phyloP scores from a whole-genome alignment of 2,888 invertebrate genomes.

The Noctua janthina region DNA sequence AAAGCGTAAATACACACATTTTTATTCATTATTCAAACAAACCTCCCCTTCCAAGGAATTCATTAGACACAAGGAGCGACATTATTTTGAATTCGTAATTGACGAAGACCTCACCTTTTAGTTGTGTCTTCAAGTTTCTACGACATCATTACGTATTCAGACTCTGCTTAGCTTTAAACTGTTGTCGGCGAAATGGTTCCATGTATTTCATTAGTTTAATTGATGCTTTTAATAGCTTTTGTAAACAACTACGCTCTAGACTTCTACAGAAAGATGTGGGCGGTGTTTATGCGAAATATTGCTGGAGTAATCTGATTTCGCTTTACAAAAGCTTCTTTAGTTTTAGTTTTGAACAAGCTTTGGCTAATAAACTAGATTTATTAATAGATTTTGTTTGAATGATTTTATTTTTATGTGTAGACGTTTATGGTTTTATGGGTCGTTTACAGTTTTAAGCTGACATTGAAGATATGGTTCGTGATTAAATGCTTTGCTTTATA shows the following conservation, averaged over 20 bases:
- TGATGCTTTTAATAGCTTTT: constrained; percentile 52
- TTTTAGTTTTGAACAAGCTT: constrained; percentile 20
- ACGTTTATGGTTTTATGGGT: constrained; percentile 35
- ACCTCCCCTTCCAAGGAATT: constrained; percentile 37
- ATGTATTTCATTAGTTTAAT: constrained; percentile 63
- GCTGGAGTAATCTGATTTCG: constrained; percentile 27
- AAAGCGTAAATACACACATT: constrained; percentile 32
- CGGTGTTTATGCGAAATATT: constrained; percentile 38
- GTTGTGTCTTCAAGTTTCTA: constrained; percentile 54
- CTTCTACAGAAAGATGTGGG: constrained; percentile 37
- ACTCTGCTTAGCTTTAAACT: constrained; percentile 55
- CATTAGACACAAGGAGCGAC: constrained; percentile 38
- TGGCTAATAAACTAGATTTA: constrained; percentile 40
- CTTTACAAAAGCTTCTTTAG: constrained; percentile 22
- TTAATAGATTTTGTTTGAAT: constrained; percentile 36
- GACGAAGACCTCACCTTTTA: constrained; percentile 50
- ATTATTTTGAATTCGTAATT: constrained; percentile 60
- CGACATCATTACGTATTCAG: constrained; percentile 62
- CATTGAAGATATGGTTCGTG: constrained; percentile 17
- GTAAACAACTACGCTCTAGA: constrained; percentile 38
- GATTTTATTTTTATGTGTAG: constrained; percentile 20
- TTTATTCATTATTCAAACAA: constrained; percentile 39
- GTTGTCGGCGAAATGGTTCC: constrained; percentile 53
- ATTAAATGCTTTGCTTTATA: constrained; percentile 22
- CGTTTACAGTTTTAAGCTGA: constrained; percentile 24